These are phyloP conservation scores for Xyrichtys novacula DNA, from an alignment of 2,797 vertebrate species.

Conservation along the genomic window DNA sequence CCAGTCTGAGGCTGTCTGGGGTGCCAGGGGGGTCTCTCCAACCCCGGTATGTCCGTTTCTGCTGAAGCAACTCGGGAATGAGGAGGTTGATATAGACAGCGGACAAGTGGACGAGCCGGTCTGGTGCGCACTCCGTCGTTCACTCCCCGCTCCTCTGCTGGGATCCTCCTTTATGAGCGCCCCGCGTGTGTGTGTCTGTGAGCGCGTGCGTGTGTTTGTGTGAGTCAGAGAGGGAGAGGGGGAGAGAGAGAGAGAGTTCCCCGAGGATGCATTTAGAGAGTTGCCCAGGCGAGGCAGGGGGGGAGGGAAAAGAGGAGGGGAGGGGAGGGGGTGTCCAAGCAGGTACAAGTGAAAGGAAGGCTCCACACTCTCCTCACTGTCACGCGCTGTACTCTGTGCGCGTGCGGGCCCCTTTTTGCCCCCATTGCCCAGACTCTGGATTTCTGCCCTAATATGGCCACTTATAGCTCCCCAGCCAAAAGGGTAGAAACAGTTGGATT, in stretches of 20 bases:
- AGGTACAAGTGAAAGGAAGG: slow-evolving; percentile 37
- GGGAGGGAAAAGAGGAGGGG: neutral
- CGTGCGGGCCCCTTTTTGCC: slow-evolving; percentile 21
- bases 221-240: slow-evolving; percentile 1
- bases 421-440: slow-evolving; percentile 45
- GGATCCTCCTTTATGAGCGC: slow-evolving; percentile 60
- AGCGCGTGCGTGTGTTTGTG: neutral
- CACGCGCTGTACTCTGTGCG: neutral
- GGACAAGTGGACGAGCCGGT: slow-evolving; percentile 52
- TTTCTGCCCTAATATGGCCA: slow-evolving; percentile 76
- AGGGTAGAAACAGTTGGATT: neutral
- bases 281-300: slow-evolving; percentile 33
- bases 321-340: neutral
- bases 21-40: slow-evolving; percentile 21
- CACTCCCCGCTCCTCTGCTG: slow-evolving; percentile 39
- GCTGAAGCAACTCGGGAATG: slow-evolving; percentile 16
- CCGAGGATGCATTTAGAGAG: slow-evolving; percentile 48
- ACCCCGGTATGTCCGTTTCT: neutral
- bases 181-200: slow-evolving; percentile 20
- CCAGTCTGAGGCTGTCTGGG: slow-evolving; percentile 47
- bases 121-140: slow-evolving; percentile 44
- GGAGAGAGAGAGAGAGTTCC: slow-evolving; percentile 29
- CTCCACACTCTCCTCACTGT: slow-evolving; percentile 15
- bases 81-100: neutral
- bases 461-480: slow-evolving; percentile 37